phyloP scores from a whole-genome alignment of 2,797 vertebrate genomes.

The Peromyscus melanophrys region DNA sequence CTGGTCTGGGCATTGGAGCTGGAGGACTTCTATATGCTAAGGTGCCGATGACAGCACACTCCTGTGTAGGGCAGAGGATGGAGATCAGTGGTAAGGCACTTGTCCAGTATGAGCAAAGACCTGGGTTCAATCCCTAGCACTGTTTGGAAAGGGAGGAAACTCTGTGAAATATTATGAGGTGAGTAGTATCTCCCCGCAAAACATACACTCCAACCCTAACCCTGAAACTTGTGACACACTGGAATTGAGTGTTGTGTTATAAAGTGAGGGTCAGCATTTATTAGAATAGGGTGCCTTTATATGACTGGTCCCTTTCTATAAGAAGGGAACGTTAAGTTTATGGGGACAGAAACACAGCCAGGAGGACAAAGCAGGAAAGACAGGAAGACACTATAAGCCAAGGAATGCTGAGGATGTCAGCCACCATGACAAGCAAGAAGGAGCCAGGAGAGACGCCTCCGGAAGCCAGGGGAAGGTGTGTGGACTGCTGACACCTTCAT shows the following conservation, averaged over 20 bases:
- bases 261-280: background rate
- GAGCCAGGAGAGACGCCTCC: background rate
- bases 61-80: background rate
- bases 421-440: background rate
- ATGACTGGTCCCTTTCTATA: background rate
- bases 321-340: background rate
- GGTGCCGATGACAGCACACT: background rate
- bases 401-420: background rate
- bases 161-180: background rate
- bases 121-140: background rate
- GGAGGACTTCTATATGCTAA: background rate
- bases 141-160: slow-evolving; percentile 27
- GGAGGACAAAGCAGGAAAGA: background rate
- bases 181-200: background rate
- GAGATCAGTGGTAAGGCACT: background rate
- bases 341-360: background rate
- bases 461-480: background rate
- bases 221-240: background rate
- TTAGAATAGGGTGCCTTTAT: background rate
- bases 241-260: slow-evolving; percentile 21
- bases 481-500: background rate
- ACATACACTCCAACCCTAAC: background rate
- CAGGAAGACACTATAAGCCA: background rate
- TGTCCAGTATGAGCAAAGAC: background rate
- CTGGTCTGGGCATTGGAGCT: background rate